Evolutionary conservation across 2,888 invertebrate genomes (phyloP), one percentile per base, ranked within the genome.

Genomic region (Alloscopus bannaensis): DNA sequence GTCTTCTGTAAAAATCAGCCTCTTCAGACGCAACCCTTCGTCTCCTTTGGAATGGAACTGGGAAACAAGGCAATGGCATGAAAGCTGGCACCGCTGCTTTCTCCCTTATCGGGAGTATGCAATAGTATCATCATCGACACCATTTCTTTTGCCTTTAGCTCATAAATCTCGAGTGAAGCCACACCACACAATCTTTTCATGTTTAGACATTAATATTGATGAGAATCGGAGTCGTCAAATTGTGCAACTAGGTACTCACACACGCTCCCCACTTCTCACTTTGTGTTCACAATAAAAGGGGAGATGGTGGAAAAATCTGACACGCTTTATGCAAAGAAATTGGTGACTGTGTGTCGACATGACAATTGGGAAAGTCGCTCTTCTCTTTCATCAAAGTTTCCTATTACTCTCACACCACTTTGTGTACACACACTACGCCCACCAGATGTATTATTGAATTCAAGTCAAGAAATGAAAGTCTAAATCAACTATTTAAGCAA

Each of bases 201-300:
- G 40, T 36, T 60, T 31, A 60, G 28, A 64, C 64, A 64, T 64
- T 40, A 47, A 45, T 45, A 45, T 45, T 64, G n/a, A 28, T 42
- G 24, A 62, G 22, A 50, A 11, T 55, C 28, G 6, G 24, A 55
- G 3, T 13, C 24, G 6, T 18, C 16, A 22, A 52, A 52, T 52
- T 52, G 20, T 52, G 52, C 6, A 52, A 3, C 52, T 16, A 36
- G 6, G 36, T 36, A 8, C 24, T 52, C 52, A 52, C n/a, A n/a
- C n/a, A n/a, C n/a, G n/a, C n/a, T 36, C 36, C 36, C 13, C 36
- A 36, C 36, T 36, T 36, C 13, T 36, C 36, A 36, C 6, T 6
- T 6, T 36, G 13, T 36, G n/a, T n/a, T n/a, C n/a, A n/a, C n/a
- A n/a, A n/a, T n/a, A n/a, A n/a, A n/a, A n/a, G n/a, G n/a, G n/a